phyloP scores from a whole-genome alignment of 2,113 vertebrate genomes.

The Phyllostomus hastatus region DNA sequence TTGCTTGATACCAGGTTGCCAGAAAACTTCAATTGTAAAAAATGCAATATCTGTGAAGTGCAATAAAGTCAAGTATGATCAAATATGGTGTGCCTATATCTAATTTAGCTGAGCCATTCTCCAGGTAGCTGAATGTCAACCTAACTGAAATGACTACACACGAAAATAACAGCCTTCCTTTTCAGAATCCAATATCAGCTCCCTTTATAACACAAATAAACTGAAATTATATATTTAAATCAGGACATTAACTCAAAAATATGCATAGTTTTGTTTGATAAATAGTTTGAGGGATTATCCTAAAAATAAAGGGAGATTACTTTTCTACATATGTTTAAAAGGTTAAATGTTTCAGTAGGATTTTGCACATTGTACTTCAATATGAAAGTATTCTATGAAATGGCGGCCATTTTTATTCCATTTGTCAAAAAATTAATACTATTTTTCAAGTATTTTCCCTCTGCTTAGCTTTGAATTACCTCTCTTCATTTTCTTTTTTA shows the following conservation, averaged over 20 bases:
- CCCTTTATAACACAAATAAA: neutral
- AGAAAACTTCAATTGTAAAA: neutral
- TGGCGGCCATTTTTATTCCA: neutral
- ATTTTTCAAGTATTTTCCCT: neutral
- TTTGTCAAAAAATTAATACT: neutral
- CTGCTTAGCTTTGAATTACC: neutral
- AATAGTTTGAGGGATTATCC: neutral
- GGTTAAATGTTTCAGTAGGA: neutral
- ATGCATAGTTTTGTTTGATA: neutral
- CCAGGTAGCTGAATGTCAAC: neutral
- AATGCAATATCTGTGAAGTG: neutral
- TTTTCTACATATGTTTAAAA: neutral
- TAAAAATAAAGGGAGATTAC: neutral
- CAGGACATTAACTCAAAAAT: neutral
- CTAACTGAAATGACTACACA: neutral
- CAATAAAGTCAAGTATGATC: neutral
- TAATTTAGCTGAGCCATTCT: neutral
- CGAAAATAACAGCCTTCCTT: neutral
- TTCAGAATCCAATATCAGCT: neutral
- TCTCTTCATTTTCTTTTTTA: no score
- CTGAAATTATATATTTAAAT: neutral
- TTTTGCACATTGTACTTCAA: neutral
- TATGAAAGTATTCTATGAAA: neutral
- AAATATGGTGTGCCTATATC: neutral
- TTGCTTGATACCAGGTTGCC: neutral